Evolutionary conservation across 1,140 invertebrate genomes (phyloP).

Genomic region (Trinorchestia longiramus): DNA sequence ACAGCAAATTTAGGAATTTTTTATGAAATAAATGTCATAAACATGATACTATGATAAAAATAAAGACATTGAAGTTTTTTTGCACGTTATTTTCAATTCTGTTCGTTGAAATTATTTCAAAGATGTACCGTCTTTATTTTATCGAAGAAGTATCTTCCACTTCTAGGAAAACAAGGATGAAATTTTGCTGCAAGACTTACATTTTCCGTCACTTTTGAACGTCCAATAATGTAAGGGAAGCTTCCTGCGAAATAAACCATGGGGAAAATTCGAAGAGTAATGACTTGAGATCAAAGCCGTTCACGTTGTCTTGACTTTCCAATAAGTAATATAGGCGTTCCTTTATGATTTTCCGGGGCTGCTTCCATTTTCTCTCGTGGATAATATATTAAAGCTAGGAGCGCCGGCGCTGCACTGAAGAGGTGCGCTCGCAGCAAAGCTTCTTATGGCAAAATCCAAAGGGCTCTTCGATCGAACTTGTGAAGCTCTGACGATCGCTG

Average conservation of each 20-base stretch:
- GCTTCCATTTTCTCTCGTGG: conserved; percentile 48
- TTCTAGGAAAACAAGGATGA: conserved; percentile 3
- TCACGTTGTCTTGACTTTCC: conserved; percentile 55
- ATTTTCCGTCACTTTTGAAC: conserved; percentile 53
- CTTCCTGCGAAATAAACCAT: conserved; percentile 46
- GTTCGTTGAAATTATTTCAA: background rate
- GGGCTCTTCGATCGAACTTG: conserved; percentile 43
- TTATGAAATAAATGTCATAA: background rate
- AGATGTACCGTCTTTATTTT: background rate
- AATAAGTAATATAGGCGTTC: conserved; percentile 55
- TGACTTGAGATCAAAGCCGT: conserved; percentile 55
- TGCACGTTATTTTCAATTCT: background rate
- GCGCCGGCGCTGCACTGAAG: background rate
- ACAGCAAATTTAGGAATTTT: background rate
- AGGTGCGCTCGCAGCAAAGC: conserved; percentile 33
- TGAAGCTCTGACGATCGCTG: background rate
- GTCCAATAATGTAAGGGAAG: conserved; percentile 47
- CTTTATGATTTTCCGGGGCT: conserved; percentile 37
- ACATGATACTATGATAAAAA: background rate
- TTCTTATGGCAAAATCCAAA: conserved; percentile 48
- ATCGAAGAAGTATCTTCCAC: background rate
- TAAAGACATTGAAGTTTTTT: background rate
- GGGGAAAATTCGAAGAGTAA: conserved; percentile 51
- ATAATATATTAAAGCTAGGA: conserved; percentile 40
- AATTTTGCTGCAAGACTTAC: conserved; percentile 19